phyloP scores from a whole-genome alignment of 2,888 invertebrate species.

The Polymixis flavicincta region DNA sequence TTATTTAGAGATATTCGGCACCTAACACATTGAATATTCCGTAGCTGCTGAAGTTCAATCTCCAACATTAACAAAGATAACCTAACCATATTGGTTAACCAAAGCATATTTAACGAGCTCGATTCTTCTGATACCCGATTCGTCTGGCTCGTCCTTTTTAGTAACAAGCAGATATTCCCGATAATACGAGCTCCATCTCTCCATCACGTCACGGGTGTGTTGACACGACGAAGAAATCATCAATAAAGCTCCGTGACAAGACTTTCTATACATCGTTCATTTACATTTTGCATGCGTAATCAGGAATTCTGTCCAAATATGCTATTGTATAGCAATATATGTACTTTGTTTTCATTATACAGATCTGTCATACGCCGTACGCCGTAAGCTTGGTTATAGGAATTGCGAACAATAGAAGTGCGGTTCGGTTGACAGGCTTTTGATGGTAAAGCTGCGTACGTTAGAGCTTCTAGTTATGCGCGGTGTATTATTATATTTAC shows the following conservation, averaged over 20 bases:
- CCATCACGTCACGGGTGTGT: conserved; percentile 48
- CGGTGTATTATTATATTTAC: conserved; percentile 1
- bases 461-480: conserved; percentile 23
- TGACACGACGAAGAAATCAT: conserved; percentile 58
- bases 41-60: neutral
- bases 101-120: neutral
- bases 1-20: neutral
- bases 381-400: conserved; percentile 41
- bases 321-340: conserved; percentile 55
- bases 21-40: conserved; percentile 8
- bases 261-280: conserved; percentile 47
- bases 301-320: conserved; percentile 58
- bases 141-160: conserved; percentile 12
- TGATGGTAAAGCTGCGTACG: conserved; percentile 21
- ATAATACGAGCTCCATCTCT: conserved; percentile 19
- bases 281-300: conserved; percentile 60
- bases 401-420: conserved; percentile 41
- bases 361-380: conserved; percentile 43
- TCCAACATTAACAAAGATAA: neutral
- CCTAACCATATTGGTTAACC: neutral
- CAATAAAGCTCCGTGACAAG: conserved; percentile 59
- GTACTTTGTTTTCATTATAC: conserved; percentile 54
- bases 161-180: conserved; percentile 31
- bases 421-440: conserved; percentile 33
- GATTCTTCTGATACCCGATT: conserved; percentile 2